Evolutionary conservation across 2,113 vertebrate species (phyloP).

Genomic region (Thomomys bottae): DNA sequence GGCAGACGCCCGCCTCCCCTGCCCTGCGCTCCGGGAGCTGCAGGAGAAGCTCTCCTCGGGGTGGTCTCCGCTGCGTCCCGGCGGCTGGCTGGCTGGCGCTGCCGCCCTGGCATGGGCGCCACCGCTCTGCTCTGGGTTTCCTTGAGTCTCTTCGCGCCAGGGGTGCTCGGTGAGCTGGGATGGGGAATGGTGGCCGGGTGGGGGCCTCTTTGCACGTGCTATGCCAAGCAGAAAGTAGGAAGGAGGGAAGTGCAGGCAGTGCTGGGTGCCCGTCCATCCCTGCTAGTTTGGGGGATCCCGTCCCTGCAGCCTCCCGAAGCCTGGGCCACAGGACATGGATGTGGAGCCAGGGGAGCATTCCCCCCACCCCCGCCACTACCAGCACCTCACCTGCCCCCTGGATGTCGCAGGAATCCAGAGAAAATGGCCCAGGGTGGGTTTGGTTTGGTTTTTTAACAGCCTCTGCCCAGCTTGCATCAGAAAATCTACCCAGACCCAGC

Average conservation of each 20-base stretch:
- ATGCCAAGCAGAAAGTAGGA: not conserved
- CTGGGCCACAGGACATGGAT: not conserved
- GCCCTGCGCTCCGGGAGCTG: not conserved
- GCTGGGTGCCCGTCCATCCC: not conserved
- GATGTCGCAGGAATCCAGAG: not conserved
- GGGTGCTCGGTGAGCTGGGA: conserved; percentile 70
- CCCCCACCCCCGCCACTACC: rapidly evolving
- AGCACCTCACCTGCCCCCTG: not conserved
- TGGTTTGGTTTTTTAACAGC: no score
- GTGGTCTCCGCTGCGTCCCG: not conserved
- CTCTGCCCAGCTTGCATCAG: no score
- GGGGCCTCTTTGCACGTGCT: not conserved
- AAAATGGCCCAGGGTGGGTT: no score
- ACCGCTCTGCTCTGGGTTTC: conserved; percentile 13
- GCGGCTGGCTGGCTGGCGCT: not conserved
- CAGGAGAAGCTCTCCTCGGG: not conserved
- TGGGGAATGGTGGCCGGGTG: not conserved
- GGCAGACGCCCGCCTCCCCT: not conserved
- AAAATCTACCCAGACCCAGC: no score
- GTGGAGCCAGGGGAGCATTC: not conserved
- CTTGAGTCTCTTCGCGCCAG: conserved; percentile 59
- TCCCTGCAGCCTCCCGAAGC: not conserved
- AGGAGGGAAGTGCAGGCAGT: not conserved
- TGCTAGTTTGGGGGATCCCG: not conserved
- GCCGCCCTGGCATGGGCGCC: conserved; percentile 57